Evolutionary conservation across 92 coral and sea anemone genomes (phyloP).

Genomic region (Chrysogorgia sp.): DNA sequence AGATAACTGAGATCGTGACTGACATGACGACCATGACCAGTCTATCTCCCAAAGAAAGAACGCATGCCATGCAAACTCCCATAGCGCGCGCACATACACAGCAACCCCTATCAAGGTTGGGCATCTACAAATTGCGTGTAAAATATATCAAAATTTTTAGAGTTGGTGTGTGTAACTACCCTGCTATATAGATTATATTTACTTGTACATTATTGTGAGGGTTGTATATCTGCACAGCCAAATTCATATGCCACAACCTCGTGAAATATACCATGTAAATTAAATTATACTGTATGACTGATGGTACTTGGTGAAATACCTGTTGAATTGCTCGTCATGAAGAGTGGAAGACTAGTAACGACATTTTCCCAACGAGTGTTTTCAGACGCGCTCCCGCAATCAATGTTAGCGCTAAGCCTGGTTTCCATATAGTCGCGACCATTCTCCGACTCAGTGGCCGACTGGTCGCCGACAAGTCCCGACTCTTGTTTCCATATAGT

Average conservation of each 20-base stretch:
- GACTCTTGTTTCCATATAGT: no score
- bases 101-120: neutral
- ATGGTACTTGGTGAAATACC: neutral
- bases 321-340: neutral
- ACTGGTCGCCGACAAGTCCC: no score
- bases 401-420: no score
- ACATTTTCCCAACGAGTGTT: no score
- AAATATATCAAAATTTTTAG: neutral
- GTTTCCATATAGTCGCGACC: no score
- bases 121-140: slow-evolving; percentile 6
- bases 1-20: no score
- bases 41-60: no score
- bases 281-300: neutral
- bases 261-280: slow-evolving; percentile 6
- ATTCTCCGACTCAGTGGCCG: no score
- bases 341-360: neutral
- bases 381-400: no score
- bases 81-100: neutral
- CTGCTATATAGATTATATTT: slow-evolving; percentile 31
- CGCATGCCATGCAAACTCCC: neutral
- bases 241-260: slow-evolving; percentile 8
- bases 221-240: slow-evolving; percentile 20
- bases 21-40: no score
- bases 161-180: slow-evolving; percentile 6
- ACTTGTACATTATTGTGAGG: slow-evolving; percentile 32